phyloP scores from a whole-genome alignment of 2,113 vertebrate species.

The Nesospiza acunhae region DNA sequence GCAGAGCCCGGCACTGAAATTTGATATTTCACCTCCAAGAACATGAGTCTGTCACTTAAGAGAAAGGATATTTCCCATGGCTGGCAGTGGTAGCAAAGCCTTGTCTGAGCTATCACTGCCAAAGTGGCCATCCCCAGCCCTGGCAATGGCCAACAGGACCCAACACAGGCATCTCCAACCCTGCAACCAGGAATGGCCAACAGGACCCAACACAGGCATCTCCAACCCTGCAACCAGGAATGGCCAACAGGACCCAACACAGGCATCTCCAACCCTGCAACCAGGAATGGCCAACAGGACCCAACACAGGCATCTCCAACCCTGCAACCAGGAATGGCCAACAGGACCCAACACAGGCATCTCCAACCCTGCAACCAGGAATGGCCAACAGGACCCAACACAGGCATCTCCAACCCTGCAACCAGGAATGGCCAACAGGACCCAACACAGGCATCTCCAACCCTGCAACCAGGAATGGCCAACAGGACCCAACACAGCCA shows the following conservation, averaged over 20 bases:
- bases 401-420: background rate
- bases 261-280: too few species aligned
- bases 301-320: background rate
- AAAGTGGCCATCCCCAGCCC: background rate
- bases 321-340: background rate
- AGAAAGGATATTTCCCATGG: background rate
- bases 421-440: background rate
- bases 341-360: background rate
- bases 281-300: background rate
- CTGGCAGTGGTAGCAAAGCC: background rate
- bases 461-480: background rate
- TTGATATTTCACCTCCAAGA: conserved; percentile 63
- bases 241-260: background rate
- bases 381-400: background rate
- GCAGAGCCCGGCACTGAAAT: background rate
- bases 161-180: background rate
- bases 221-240: fast-evolving
- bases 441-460: background rate
- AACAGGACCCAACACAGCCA: background rate
- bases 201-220: background rate
- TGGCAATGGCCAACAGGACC: background rate
- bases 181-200: background rate
- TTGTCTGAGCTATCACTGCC: background rate
- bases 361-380: background rate
- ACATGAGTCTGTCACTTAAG: background rate